Base-by-base conservation (phyloP, 2,888 invertebrate genomes). In the Heterodera filipjevi region DNA sequence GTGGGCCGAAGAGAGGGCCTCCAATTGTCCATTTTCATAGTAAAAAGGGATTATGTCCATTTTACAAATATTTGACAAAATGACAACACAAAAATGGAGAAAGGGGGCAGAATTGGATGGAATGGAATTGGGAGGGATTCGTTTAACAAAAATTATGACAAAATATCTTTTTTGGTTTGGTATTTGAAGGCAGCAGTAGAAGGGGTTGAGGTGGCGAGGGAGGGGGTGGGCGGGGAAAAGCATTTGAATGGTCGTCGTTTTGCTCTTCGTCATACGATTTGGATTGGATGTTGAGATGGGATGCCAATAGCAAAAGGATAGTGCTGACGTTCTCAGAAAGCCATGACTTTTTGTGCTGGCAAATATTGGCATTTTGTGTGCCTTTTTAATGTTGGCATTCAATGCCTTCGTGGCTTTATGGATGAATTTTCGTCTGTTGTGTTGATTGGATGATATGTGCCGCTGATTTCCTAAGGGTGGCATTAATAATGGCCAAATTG, bases 21-120 rank as follows among this genome's bases (percentile, higher is more conserved):
- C 68, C 35, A 68, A 32, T 35, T 68, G 68, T 6, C 68, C 68
- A 22, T 68, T 68, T 27, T 68, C 33, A 35, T 68, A 68, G 16
- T 68, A 68, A 35, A 68, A 68, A 35, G 68, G 68, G 35, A 68
- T 68, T 32, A 68, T 35, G 33, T 68, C 68, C 68, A 68, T 68
- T 59, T n/a, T n/a, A n/a, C n/a, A n/a, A n/a, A n/a, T n/a, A 19
- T 14, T 59, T 59, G 27, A 27, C 27, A 59, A 59, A 27, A 27
- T 59, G n/a, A 22, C 22, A 53, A 6, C 22, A 53, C 53, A 53
- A 53, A 53, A 53, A 6, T 53, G 53, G 53, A 16, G 22, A 53
- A 53, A 53, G 6, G 16, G 53, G 53, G 3, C 22, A 53, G 27
- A 59, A 59, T 59, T 59, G 22, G 27, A 59, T 59, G 59, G 49